Conservation (phyloP, 2,113 vertebrate species). For the Pandion haliaetus region DNA sequence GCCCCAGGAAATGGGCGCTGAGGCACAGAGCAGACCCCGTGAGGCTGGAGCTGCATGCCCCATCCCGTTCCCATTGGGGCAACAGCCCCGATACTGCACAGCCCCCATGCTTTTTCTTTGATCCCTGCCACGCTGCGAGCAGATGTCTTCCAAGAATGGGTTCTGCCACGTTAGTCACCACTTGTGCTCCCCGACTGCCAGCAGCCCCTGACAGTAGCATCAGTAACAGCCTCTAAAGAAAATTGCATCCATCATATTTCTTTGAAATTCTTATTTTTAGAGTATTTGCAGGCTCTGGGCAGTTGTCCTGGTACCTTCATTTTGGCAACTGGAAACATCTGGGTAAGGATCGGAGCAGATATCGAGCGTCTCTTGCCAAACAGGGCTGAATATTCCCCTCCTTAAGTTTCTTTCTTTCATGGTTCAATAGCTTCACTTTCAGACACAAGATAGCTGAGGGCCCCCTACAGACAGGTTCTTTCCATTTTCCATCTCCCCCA, state of each 20-base stretch:
- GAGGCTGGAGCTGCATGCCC: fast-evolving
- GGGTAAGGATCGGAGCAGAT: neutral
- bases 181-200: neutral
- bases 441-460: neutral
- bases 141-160: neutral
- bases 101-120: neutral
- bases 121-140: neutral
- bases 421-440: neutral
- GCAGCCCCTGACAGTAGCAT: conserved; percentile 37
- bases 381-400: neutral
- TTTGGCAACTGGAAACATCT: neutral
- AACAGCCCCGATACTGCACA: neutral
- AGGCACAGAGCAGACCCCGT: fast-evolving
- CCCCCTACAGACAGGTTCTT: neutral
- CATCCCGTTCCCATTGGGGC: fast-evolving
- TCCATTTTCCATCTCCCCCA: neutral
- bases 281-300: neutral
- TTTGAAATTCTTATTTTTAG: neutral
- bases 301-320: neutral
- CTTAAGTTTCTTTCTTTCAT: neutral
- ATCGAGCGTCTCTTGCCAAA: neutral
- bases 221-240: conserved; percentile 41
- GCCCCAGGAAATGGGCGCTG: neutral
- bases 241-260: neutral
- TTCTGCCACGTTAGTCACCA: neutral